Conservation (phyloP, 2,888 invertebrate genomes). For the Drosophila anomelani region DNA sequence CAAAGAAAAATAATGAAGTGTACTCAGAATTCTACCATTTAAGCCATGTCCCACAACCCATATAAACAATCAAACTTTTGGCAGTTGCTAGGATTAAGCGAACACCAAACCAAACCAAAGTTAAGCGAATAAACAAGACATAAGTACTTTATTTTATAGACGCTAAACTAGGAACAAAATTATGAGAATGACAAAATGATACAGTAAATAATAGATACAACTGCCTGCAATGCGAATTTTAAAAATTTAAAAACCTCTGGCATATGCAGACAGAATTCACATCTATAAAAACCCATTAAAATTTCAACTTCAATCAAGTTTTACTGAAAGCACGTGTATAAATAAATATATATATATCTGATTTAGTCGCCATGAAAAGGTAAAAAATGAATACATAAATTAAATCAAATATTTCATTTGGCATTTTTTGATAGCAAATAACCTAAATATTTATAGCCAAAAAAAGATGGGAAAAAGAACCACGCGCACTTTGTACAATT, state of each 20-base stretch:
- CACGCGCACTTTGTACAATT: conserved; percentile 78
- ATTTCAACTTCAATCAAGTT: conserved; percentile 42
- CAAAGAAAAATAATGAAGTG: conserved; percentile 45
- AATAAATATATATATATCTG: conserved; percentile 41
- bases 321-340: conserved; percentile 36
- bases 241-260: conserved; percentile 39
- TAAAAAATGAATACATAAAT: conserved; percentile 21
- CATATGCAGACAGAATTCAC: conserved; percentile 28
- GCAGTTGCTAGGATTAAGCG: conserved; percentile 56
- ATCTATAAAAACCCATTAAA: conserved; percentile 36
- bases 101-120: conserved; percentile 33
- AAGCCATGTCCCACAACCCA: conserved; percentile 53
- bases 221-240: conserved; percentile 35
- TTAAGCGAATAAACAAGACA: conserved; percentile 56
- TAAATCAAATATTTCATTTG: conserved; percentile 36
- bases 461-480: conserved; percentile 28
- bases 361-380: conserved; percentile 36
- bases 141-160: conserved; percentile 73
- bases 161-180: conserved; percentile 43
- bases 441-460: conserved; percentile 44
- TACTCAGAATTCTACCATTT: conserved; percentile 52
- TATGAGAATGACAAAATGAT: conserved; percentile 17
- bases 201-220: background rate
- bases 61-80: conserved; percentile 74
- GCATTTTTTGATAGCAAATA: conserved; percentile 52